Base-by-base conservation (phyloP, 2,797 vertebrate genomes). In the Florisuga fusca region DNA sequence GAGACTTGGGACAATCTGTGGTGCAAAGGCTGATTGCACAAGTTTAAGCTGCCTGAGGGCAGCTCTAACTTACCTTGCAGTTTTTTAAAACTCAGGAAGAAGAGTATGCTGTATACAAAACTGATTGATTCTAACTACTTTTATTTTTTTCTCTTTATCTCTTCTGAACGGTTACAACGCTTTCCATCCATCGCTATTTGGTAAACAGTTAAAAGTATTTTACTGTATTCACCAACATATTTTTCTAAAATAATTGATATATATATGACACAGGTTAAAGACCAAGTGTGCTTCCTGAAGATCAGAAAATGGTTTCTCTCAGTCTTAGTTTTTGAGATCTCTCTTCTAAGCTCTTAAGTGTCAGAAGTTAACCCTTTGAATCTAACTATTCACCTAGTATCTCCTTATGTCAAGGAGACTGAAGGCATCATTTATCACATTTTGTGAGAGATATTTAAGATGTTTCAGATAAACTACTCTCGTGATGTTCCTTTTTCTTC, bases 341-440 rank as follows among this genome's bases (percentile, higher is more conserved):
- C 50, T 64, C 29, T 78, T 89, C 62, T 80, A 87, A 89, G 75
- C 38, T 84, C 45, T 77, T 71, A 73, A 89, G 43, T 92, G 72
- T 87, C 87, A 91, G 50, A 91, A 96, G 50, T 87, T 91, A 96
- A 94, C 85, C 84, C 66, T 87, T 89, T 90, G 94, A 90, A 48
- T 84, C 34, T 69, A 63, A 71, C 67, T 89, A 27, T 87, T 85
- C 75, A 80, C 82, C 84, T 90, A 72, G 58, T 72, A 51, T 83
- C 48, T 91, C 31, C 57, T 90, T 83, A 83, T 51, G 76, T 68
- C 33, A 85, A 80, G 23, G 43, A 84, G 43, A n/a, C 22, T 84
- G 62, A 91, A 87, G 5, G 41, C 50, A 80, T 71, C 5, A 4
- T 87, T 79, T 82, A 58, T 87, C 64, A 92, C 29, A 64, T 71